Evolutionary conservation across 2,888 invertebrate species (phyloP), one percentile per base, ranked within the genome.

Genomic region (Cataglyphis altisquamis): DNA sequence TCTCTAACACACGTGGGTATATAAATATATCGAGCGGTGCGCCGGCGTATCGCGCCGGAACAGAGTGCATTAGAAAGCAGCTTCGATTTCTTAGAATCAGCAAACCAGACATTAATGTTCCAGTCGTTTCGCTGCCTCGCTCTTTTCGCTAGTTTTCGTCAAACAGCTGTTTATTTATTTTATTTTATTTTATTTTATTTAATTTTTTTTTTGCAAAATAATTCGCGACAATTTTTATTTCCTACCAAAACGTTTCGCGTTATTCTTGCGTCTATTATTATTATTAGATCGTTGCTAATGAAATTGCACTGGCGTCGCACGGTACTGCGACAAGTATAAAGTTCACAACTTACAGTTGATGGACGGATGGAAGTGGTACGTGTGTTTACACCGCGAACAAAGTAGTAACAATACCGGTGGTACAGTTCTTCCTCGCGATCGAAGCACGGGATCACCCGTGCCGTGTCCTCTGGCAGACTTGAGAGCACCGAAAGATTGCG

Each of bases 11-110:
- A 57, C 78, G 57, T 60, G 60, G 60, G 25, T 18, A 60, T 60
- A 57, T 68, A 77, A 60, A 78, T 70, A 55, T 77, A 77, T 77
- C 52, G 25, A 64, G 21, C 21, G 63, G n/a, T 6, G 36, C 60
- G 29, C 60, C 73, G 60, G 73, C 67, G 55, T 29, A 41, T 25
- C 15, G 41, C 25, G 12, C 25, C 68, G n/a, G 32, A 21, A 36
- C 21, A 48, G 41, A 45, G 68, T 32, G 41, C 39, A 68, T 68
- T 15, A 57, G 68, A 68, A 32, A 67, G 41, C 41, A 57, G 68
- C 45, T 78, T 41, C 68, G 70, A 78, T 78, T 60, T 32, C 36
- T 21, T 10, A 8, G 12, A 45, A 45, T 62, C 60, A 18, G 6
- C 29, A 15, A 41, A 32, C 12, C 21, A n/a, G n/a, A 48, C 8